phyloP scores from a whole-genome alignment of 2,888 invertebrate species.

The Laspeyria flexula region DNA sequence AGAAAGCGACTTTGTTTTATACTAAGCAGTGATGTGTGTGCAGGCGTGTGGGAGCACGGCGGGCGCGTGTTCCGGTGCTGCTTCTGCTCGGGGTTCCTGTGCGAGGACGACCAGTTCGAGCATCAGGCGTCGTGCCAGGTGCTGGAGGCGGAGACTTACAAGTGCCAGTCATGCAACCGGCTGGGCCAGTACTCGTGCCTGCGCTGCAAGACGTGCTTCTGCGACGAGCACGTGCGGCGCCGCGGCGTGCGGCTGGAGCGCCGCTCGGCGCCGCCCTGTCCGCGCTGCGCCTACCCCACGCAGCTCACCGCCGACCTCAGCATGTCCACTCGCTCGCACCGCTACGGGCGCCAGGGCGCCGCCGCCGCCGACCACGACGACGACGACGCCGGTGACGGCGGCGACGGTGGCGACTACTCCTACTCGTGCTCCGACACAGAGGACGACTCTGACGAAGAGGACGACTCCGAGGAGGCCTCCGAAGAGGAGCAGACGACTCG shows the following conservation, averaged over 20 bases:
- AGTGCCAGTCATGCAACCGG: constrained; percentile 98
- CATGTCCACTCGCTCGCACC: constrained; percentile 96
- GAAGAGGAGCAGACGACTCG: constrained; percentile 29
- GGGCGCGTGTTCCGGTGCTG: constrained; percentile 96
- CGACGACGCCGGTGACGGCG: constrained; percentile 75
- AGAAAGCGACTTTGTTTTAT: too few relatives aligned
- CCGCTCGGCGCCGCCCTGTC: constrained; percentile 89
- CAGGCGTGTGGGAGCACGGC: constrained; percentile 97
- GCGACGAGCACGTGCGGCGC: constrained; percentile 97
- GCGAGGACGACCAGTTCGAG: constrained; percentile 98
- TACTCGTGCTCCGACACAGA: constrained; percentile 80
- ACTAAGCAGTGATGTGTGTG: constrained; percentile 86
- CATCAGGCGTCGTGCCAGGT: constrained; percentile 99
- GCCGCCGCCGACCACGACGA: constrained; percentile 89
- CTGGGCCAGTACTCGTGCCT: constrained; percentile 98
- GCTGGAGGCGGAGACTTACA: constrained; percentile 96
- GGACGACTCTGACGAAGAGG: constrained; percentile 73
- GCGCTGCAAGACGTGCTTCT: constrained; percentile 98
- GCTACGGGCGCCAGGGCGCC: constrained; percentile 94
- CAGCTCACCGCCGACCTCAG: constrained; percentile 97
- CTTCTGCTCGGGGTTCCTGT: constrained; percentile 94
- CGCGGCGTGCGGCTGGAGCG: constrained; percentile 60
- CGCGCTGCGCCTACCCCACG: constrained; percentile 97
- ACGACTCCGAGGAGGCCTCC: constrained; percentile 50
- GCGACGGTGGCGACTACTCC: constrained; percentile 76